Evolutionary conservation across 2,888 invertebrate genomes (phyloP).

Genomic region (Morpho deidamia): DNA sequence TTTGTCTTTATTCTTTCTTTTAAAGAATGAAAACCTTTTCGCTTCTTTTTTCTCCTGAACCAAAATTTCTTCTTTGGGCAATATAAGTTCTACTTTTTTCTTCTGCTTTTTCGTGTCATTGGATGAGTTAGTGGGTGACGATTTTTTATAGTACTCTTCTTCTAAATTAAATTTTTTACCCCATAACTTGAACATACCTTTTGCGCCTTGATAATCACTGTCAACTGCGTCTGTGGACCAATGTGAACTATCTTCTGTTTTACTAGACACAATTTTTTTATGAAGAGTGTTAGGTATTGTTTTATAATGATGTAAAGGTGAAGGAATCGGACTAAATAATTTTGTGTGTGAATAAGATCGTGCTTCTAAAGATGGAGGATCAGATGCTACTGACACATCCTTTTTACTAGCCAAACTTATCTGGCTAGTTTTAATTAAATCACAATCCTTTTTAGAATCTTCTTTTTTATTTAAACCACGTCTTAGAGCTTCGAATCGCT

Average conservation of each 20-base stretch:
- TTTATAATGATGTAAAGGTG: conserved; percentile 20
- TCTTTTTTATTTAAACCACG: conserved; percentile 44
- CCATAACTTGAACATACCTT: conserved; percentile 62
- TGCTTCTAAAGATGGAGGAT: conserved; percentile 55
- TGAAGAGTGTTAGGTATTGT: conserved; percentile 21
- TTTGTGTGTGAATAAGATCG: conserved; percentile 46
- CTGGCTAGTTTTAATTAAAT: conserved; percentile 29
- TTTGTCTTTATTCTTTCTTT: conserved; percentile 43
- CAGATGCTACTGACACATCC: conserved; percentile 55
- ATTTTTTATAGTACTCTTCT: conserved; percentile 32
- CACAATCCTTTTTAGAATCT: conserved; percentile 34
- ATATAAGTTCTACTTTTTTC: conserved; percentile 21
- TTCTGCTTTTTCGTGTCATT: conserved; percentile 23
- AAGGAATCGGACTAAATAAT: conserved; percentile 34
- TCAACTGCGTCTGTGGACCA: conserved; percentile 34
- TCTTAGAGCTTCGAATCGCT: conserved; percentile 53
- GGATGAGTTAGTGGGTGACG: conserved; percentile 25
- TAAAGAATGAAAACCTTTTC: conserved; percentile 56
- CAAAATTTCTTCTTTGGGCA: conserved; percentile 12
- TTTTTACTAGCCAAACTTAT: conserved; percentile 35
- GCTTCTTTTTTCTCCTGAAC: conserved; percentile 35
- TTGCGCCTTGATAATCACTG: conserved; percentile 44
- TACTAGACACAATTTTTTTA: conserved; percentile 22
- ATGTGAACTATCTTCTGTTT: conserved; percentile 26
- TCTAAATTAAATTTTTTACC: conserved; percentile 56